Evolutionary conservation across 2,113 vertebrate genomes (phyloP), one percentile per base, ranked within the genome.

Genomic region (Atrichornis clamosus): DNA sequence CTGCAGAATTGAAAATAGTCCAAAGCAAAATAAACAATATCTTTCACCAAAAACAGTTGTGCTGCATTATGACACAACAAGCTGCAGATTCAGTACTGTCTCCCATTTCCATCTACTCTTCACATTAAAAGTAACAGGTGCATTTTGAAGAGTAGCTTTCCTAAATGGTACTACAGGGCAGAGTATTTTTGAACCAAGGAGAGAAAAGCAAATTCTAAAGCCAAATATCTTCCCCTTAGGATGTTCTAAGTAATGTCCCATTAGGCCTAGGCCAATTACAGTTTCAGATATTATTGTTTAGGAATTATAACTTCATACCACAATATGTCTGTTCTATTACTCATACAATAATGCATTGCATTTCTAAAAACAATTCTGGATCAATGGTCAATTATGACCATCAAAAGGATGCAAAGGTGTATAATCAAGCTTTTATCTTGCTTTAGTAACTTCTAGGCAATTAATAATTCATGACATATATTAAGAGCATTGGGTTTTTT

Each of bases 381-480:
- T 94, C 75, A 76, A 41, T 69, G 52, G 53, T 95, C 62, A 42
- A 42, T 94, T 85, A 46, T 93, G 65, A 75, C 55, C 47, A 96
- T 96, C 64, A 91, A 93, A 96, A 91, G 85, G 70, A 91, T 77
- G 55, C 37, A 75, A 83, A 95, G 50, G 52, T 96, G 91, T 95
- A 30, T 59, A 67, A 89, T 94, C 89, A 95, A 78, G 93, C 47
- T 97, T 96, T 96, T 91, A 95, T 89, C 91, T 87, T 92, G 55
- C 70, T 75, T 82, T 96, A 95, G 90, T 59, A 55, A 90, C 78
- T 96, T 93, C 88, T 67, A 80, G 55, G 76, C 64, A 95, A 95
- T 97, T 95, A 97, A 97, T 96, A 94, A 97, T 96, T 92, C 83
- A 98, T 93, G 37, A 46, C 15, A 52, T 41, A 49, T 75, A 91